A percentile compares a stretch with the other conserved stretches of the same genome.
These are phyloP conservation scores for Gibbula magus DNA, from an alignment of 2,888 invertebrate genomes.

Conservation along the genomic window DNA sequence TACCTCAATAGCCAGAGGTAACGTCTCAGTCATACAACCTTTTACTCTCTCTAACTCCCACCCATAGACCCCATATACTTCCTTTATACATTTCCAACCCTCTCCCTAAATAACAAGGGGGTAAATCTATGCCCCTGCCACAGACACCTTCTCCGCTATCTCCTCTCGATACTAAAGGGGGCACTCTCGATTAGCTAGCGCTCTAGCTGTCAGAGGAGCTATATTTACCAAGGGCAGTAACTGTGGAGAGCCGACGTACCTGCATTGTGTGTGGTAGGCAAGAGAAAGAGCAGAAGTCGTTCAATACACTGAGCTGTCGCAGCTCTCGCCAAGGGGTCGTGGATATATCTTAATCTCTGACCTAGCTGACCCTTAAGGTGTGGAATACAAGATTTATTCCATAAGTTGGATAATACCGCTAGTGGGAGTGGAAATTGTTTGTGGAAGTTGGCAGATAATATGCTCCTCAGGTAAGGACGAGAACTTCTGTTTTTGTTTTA, in stretches of 20 bases:
- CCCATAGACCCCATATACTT: too few relatives aligned
- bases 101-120: too few relatives aligned
- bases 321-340: not conserved
- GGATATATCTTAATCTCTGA: slow-evolving; percentile 9
- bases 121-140: too few relatives aligned
- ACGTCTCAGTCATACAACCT: too few relatives aligned
- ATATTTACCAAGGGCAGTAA: slow-evolving; percentile 2
- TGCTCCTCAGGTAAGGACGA: not conserved
- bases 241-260: not conserved
- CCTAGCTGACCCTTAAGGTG: not conserved
- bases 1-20: too few relatives aligned
- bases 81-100: too few relatives aligned
- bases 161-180: too few relatives aligned
- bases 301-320: not conserved
- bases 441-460: not conserved
- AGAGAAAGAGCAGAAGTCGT: not conserved
- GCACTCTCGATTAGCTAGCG: too few relatives aligned
- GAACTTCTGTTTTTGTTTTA: not conserved
- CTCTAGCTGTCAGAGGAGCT: not conserved
- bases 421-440: too few relatives aligned
- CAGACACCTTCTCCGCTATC: too few relatives aligned
- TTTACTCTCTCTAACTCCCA: too few relatives aligned
- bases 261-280: not conserved
- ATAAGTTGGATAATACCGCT: not conserved
- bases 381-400: not conserved